Evolutionary conservation across 2,113 vertebrate genomes (phyloP).

Genomic region (Corydoras maculifer): DNA sequence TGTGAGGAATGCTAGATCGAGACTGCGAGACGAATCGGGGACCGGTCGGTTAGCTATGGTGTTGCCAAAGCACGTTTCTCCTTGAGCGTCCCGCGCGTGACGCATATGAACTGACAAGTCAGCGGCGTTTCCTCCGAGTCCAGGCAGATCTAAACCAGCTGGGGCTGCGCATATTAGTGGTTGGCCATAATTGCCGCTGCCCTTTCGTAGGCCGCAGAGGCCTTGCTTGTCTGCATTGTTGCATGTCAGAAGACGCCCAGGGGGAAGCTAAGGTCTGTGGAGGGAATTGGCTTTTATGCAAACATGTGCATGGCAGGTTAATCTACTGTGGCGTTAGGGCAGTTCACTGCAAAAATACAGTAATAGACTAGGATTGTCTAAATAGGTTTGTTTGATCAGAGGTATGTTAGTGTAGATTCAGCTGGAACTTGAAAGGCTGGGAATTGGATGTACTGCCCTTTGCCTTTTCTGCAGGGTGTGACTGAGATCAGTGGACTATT

Average conservation of each 20-base stretch:
- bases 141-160: constrained; percentile 63
- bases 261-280: neutral
- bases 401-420: constrained; percentile 24
- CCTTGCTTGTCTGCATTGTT: constrained; percentile 31
- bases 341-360: constrained; percentile 38
- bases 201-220: constrained; percentile 35
- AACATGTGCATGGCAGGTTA: constrained; percentile 38
- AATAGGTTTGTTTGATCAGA: constrained; percentile 26
- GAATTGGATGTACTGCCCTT: constrained; percentile 46
- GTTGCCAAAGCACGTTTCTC: constrained; percentile 56
- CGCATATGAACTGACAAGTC: constrained; percentile 67
- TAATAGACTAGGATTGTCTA: constrained; percentile 22
- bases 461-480: constrained; percentile 40
- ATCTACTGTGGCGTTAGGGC: constrained; percentile 46
- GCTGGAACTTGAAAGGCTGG: constrained; percentile 22
- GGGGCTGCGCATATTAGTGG: constrained; percentile 53
- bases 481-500: constrained; percentile 54
- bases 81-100: constrained; percentile 47
- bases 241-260: constrained; percentile 25
- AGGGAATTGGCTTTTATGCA: constrained; percentile 25
- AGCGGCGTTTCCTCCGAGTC: constrained; percentile 44
- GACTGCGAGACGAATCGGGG: constrained; percentile 48
- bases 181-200: constrained; percentile 58
- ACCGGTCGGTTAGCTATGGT: constrained; percentile 39
- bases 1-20: constrained; percentile 49